Base-by-base conservation (phyloP, 2,797 vertebrate genomes). In the Microctenopoma stevenorrisi region DNA sequence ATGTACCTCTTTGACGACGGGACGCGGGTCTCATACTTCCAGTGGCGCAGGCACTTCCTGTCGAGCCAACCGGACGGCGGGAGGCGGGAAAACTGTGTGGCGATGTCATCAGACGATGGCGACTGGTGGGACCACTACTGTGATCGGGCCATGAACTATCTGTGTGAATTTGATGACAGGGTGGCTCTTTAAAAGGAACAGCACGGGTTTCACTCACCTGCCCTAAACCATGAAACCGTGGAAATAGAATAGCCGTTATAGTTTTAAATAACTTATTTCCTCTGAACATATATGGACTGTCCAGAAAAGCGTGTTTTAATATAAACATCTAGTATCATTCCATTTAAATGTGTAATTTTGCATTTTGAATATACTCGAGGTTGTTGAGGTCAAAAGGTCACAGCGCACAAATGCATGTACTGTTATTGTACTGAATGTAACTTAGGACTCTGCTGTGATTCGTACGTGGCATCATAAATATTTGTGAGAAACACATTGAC, bases 41-140 rank as follows among this genome's bases (percentile, higher is more conserved):
- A 96, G 82, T 97, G 96, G 96, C 94, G 95, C 68, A 95, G 91
- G 55, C 94, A 95, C 82, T 95, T 95, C 86, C 92, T 96, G 78
- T 96, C 95, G 66, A 94, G 94, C 67, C 95, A 98, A 85, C 96
- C 96, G 0, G 97, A 98, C 14, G 96, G 96, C 1, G 95, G 95
- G 10, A 79, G 79, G 68, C 90, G 92, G 1, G 96, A 98, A 90
- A 98, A 98, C 92, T 98, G 96, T 4, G 95, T 97, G 79, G 93
- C 95, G 2, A 94, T 97, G 93, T 94, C 96, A 8, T 96, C 96
- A 0, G 95, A 96, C 13, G 95, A 97, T 0, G 96, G 96, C 2
- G 95, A 96, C 76, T 98, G 96, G 96, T 98, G 96, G 96, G 96
- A 98, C 86, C 95, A 95, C 75, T 96, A 96, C 92, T 98, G 96